Conservation (phyloP, 2,797 vertebrate genomes). For the Sebastes nivosus region DNA sequence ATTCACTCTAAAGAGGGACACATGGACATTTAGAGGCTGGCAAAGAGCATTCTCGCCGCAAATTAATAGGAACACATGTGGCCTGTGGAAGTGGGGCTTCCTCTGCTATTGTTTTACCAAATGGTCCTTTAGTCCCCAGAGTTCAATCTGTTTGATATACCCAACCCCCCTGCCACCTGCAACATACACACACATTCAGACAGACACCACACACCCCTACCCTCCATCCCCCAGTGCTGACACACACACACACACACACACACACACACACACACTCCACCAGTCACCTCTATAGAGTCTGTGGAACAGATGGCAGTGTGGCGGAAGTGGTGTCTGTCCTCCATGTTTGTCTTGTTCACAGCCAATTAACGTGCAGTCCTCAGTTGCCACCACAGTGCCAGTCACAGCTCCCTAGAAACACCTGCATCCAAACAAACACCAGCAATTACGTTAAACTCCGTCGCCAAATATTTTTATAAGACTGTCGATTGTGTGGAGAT, state of each 20-base stretch:
- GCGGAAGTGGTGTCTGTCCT: slow-evolving; percentile 73
- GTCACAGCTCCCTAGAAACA: slow-evolving; percentile 38
- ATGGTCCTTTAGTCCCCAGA: slow-evolving; percentile 64
- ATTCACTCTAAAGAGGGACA: slow-evolving; percentile 67
- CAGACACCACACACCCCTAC: slow-evolving; percentile 13
- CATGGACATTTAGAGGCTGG: slow-evolving; percentile 66
- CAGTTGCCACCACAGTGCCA: slow-evolving; percentile 52
- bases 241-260: slow-evolving; percentile 23
- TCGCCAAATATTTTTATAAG: not conserved
- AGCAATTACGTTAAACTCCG: slow-evolving; percentile 4
- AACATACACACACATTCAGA: slow-evolving; percentile 33
- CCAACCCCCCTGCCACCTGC: slow-evolving; percentile 49
- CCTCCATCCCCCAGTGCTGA: slow-evolving; percentile 31
- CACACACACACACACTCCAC: slow-evolving; percentile 14
- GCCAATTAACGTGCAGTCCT: slow-evolving; percentile 71
- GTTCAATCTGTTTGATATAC: slow-evolving; percentile 54
- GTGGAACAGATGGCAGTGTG: slow-evolving; percentile 81
- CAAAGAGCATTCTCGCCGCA: slow-evolving; percentile 59
- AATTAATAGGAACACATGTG: slow-evolving; percentile 71
- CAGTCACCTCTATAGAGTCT: slow-evolving; percentile 55
- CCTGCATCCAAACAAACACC: slow-evolving; percentile 54
- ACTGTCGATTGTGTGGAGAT: not conserved
- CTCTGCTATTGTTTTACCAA: slow-evolving; percentile 76
- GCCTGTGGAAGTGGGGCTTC: slow-evolving; percentile 72
- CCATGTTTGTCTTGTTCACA: slow-evolving; percentile 82